phyloP scores from a whole-genome alignment of 2,888 invertebrate species.

The Cryptops parisi region DNA sequence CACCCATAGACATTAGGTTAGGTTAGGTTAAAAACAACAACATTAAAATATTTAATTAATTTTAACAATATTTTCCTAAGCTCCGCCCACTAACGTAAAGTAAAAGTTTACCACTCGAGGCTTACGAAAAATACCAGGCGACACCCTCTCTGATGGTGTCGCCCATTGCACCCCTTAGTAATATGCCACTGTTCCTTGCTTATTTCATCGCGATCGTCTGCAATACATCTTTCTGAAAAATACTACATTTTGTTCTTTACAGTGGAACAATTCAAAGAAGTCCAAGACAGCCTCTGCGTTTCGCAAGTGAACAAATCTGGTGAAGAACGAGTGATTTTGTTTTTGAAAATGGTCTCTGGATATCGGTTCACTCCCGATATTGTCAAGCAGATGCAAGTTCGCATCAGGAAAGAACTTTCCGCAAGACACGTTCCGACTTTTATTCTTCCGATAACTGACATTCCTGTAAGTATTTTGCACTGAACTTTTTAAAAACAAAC shows the following conservation, averaged over 20 bases:
- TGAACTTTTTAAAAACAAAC: too few relatives aligned
- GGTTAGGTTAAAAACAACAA: too few relatives aligned
- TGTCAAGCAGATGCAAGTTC: constrained; percentile 29
- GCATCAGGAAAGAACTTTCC: constrained; percentile 35
- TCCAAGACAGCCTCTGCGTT: constrained; percentile 41
- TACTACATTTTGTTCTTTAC: constrained; percentile 17
- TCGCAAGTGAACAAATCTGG: constrained; percentile 35
- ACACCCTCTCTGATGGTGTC: too few relatives aligned
- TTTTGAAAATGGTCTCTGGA: constrained; percentile 35
- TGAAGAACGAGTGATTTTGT: constrained; percentile 41
- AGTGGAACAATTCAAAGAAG: constrained; percentile 39
- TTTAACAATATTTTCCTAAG: too few relatives aligned
- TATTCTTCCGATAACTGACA: constrained; percentile 35
- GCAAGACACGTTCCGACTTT: constrained; percentile 40
- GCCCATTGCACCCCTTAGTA: too few relatives aligned
- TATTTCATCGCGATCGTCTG: background rate
- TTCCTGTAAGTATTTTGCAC: constrained; percentile 30
- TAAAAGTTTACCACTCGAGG: too few relatives aligned
- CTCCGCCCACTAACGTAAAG: too few relatives aligned
- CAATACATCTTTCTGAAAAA: background rate
- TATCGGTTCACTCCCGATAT: constrained; percentile 31
- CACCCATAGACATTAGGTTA: too few relatives aligned
- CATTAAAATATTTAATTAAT: too few relatives aligned
- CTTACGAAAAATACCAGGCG: too few relatives aligned
- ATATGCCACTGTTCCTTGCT: too few relatives aligned